Evolutionary conservation across 1,140 invertebrate genomes (phyloP), one percentile per base, ranked within the genome.

Genomic region (Solen grandis): DNA sequence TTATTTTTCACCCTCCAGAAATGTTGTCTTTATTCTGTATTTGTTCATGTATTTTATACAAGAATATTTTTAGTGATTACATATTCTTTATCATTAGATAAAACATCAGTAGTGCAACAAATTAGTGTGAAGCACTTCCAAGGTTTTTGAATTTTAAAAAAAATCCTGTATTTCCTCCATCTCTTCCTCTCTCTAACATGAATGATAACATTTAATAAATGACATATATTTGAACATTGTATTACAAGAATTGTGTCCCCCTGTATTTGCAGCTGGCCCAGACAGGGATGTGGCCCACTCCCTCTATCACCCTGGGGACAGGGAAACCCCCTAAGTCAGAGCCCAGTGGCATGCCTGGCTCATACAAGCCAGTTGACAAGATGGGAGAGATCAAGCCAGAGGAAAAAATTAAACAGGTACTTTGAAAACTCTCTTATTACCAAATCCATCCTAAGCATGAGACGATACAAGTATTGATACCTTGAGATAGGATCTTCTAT

Each of bases 281-380:
- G 77, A 80, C 77, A 54, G 82, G 79, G 1, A 79, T 82, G 46
- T 88, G 86, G 86, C 80, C 86, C 19, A 73, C 81, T 35, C 88
- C 88, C 10, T 90, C 89, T 27, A 90, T 90, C 62, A 87, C 87
- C 5, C 75, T 85, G 66, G 89, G 88, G 13, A 90, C 89, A 27
- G 89, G 87, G 13, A 89, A 86, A 25, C 70, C 75, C 16, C 70
- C 75, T 16, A 84, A 84, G 55, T 55, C 50, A 16, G 66, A 74
- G 33, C 27, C 81, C 31, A 31, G 29, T 60, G 22, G 27, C 41
- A 22, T 54, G 27, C 55, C 62, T 69, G 50, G 27, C 27, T 50
- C 29, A 46, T 55, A 14, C 25, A 46, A 81, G 41, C 31, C 5
- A 70, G 25, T 27, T 16, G 22, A 63, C 31, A 82, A 76, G 46